A percentile compares a stretch with the other conserved stretches of the same genome.
Evolutionary conservation across 2,113 vertebrate genomes (phyloP).

Genomic region (Catagonus wagneri): DNA sequence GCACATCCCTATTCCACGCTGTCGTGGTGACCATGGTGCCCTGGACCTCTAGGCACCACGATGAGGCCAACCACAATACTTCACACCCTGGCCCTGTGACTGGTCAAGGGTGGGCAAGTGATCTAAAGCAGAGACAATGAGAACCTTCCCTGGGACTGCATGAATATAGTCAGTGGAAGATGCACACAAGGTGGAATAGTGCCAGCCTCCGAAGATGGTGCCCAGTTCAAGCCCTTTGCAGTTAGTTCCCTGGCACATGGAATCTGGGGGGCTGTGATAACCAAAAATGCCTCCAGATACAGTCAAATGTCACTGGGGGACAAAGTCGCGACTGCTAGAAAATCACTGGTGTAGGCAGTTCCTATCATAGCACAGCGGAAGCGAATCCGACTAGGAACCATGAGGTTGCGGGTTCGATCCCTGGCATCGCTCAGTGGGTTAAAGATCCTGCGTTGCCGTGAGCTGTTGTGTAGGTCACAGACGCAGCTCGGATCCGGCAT

Average conservation of each 20-base stretch:
- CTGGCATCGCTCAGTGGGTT: too few relatives aligned
- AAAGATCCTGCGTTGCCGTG: too few relatives aligned
- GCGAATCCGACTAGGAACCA: too few relatives aligned
- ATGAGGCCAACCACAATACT: neutral
- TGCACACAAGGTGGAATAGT: neutral
- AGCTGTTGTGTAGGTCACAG: too few relatives aligned
- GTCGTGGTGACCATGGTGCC: neutral
- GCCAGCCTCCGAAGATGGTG: neutral
- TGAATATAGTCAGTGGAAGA: neutral
- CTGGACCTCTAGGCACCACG: neutral
- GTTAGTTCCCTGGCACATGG: neutral
- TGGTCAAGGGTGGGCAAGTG: neutral
- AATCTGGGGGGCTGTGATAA: neutral
- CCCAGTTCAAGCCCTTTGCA: neutral
- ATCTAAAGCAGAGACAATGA: neutral
- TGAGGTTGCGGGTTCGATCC: too few relatives aligned
- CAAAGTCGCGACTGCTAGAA: neutral
- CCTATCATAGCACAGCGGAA: too few relatives aligned
- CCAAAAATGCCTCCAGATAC: neutral
- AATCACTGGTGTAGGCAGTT: neutral
- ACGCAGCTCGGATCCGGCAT: too few relatives aligned
- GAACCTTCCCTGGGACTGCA: neutral
- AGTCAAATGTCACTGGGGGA: neutral
- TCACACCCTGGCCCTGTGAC: neutral
- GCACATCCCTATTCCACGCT: neutral